These are phyloP conservation scores for Phocides pigmalion DNA, from an alignment of 1,140 invertebrate genomes.

Conservation along the genomic window DNA sequence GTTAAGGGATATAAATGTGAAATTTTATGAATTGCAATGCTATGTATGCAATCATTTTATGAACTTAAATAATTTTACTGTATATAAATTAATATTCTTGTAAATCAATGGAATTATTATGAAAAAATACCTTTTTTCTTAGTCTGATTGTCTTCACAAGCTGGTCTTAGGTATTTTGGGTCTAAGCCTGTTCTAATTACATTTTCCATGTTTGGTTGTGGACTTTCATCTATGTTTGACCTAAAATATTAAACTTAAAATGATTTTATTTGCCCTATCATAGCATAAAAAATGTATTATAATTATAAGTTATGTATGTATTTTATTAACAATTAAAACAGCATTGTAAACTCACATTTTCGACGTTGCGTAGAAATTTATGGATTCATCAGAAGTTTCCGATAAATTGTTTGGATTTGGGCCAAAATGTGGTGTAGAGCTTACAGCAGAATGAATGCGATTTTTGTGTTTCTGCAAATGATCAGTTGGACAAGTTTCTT, in stretches of 20 bases:
- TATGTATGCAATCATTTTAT: too few species aligned
- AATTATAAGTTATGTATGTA: too few species aligned
- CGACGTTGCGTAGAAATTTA: conserved; percentile 75
- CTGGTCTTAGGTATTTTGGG: conserved; percentile 76
- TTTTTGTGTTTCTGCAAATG: conserved; percentile 37
- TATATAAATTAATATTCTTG: too few species aligned
- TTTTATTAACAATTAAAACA: too few species aligned
- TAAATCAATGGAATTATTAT: neutral
- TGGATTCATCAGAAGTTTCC: conserved; percentile 66
- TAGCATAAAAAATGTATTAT: too few species aligned
- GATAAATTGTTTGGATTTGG: conserved; percentile 50
- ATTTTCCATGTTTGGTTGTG: conserved; percentile 39
- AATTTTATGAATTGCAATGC: too few species aligned
- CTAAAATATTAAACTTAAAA: conserved; percentile 43
- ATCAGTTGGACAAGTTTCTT: conserved; percentile 46
- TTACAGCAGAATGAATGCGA: conserved; percentile 51
- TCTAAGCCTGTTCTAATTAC: conserved; percentile 61
- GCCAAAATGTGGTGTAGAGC: conserved; percentile 71
- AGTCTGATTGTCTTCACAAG: conserved; percentile 45
- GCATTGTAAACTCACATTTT: conserved; percentile 65
- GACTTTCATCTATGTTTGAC: conserved; percentile 66
- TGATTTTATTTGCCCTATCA: conserved; percentile 4
- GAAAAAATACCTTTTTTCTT: conserved; percentile 45
- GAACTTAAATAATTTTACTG: too few species aligned
- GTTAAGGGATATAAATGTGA: too few species aligned